phyloP scores from a whole-genome alignment of 2,888 invertebrate species.

The Ectropis crepuscularia region DNA sequence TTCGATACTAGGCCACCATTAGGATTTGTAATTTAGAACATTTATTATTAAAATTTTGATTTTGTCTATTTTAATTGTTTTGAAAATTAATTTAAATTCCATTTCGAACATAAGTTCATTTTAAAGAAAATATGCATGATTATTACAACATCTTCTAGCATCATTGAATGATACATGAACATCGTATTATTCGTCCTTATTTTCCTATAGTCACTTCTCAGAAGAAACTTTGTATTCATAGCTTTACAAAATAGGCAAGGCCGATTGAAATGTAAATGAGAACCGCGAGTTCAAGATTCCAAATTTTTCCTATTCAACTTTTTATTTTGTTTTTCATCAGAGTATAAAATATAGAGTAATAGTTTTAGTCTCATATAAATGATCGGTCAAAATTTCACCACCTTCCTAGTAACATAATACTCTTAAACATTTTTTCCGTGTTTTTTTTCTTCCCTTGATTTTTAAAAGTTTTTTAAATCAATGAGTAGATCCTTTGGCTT shows the following conservation, averaged over 20 bases:
- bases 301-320: conserved; percentile 53
- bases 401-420: too few species aligned
- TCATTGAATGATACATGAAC: conserved; percentile 24
- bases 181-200: conserved; percentile 16
- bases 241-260: conserved; percentile 65
- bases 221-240: conserved; percentile 35
- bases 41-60: too few species aligned
- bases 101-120: conserved; percentile 6
- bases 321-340: conserved; percentile 63
- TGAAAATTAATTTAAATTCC: neutral
- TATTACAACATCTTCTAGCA: conserved; percentile 26
- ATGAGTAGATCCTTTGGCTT: too few species aligned
- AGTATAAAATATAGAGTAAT: conserved; percentile 29
- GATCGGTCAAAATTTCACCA: too few species aligned
- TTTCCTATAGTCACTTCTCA: conserved; percentile 27
- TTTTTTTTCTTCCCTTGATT: too few species aligned
- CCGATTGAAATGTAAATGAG: conserved; percentile 81
- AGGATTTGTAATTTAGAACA: too few species aligned
- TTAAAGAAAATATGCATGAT: conserved; percentile 29
- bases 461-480: too few species aligned
- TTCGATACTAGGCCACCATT: too few species aligned
- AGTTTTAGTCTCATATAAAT: too few species aligned
- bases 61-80: too few species aligned
- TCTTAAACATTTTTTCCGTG: too few species aligned
- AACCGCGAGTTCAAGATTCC: conserved; percentile 67